Percentiles rank a stretch among this genome's conserved stretches.
These are phyloP conservation scores for Alaudala cheleensis DNA, from an alignment of 2,113 vertebrate genomes.

Conservation along the genomic window DNA sequence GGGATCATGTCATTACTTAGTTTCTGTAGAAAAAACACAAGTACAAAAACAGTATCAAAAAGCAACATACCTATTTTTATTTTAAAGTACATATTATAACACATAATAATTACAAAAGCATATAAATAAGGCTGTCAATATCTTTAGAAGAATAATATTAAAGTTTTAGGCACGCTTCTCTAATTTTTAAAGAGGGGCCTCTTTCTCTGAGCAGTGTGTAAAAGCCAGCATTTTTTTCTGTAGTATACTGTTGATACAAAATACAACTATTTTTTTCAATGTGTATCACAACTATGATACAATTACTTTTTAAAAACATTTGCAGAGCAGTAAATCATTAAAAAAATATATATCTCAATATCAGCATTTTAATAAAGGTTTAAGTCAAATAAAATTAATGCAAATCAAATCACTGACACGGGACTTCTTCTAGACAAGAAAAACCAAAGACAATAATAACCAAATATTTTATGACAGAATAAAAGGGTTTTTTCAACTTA, in stretches of 20 bases:
- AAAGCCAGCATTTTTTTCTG: background rate
- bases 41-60: constrained; percentile 74
- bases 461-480: background rate
- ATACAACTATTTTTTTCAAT: background rate
- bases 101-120: background rate
- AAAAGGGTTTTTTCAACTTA: background rate
- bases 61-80: constrained; percentile 43
- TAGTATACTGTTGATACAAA: background rate
- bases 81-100: background rate
- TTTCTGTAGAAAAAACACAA: constrained; percentile 84
- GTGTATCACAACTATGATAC: background rate
- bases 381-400: background rate
- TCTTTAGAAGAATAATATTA: background rate
- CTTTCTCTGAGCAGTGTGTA: background rate
- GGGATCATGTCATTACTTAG: constrained; percentile 78
- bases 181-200: background rate
- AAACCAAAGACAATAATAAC: background rate
- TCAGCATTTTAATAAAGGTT: background rate
- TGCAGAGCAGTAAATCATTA: background rate
- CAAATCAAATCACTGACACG: background rate
- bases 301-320: background rate
- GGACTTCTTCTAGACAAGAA: background rate
- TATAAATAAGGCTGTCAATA: background rate
- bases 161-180: background rate
- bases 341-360: background rate